Evolutionary conservation across 2,113 vertebrate genomes (phyloP), one percentile per base, ranked within the genome.

Genomic region (Cynoglossus semilaevis): DNA sequence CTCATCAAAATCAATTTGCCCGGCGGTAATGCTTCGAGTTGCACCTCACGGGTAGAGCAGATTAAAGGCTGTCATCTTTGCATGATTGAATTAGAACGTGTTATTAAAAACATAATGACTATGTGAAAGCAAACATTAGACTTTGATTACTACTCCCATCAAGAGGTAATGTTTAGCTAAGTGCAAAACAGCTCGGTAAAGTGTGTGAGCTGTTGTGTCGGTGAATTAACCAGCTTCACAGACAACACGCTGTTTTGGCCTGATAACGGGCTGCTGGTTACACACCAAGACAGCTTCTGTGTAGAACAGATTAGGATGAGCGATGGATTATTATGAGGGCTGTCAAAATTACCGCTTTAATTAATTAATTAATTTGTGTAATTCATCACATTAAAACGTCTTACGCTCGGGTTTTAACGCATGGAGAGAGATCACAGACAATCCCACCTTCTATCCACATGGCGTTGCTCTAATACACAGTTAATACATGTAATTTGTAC

Each of bases 71-170:
- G 79, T 76, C 71, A 22, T 71, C 65, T 73, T 77, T 68, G 63
- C 59, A 58, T 84, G 83, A 88, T 88, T 85, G 72, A 84, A 87
- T 85, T 88, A 84, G 80, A 81, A 87, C 71, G 81, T 87, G 84
- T 88, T 81, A 84, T 87, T 88, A 87, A 88, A 87, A 85, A 75
- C 22, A 29, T 29, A 29, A 29, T 64, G 77, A 86, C 87, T 72
- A 65, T 82, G 79, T 81, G 72, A 84, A 76, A 73, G 66, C 75
- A 85, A 85, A 87, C 80, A 83, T 83, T 79, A 77, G 70, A 52
- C 67, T 77, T 85, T 85, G 72, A 86, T 86, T 88, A 82, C 74
- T 71, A 63, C 74, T 84, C 78, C 83, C 79, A 81, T 86, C 73
- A 74, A 76, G 77, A 72, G 67, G 68, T 86, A 87, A 83, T 83